Base-by-base conservation (phyloP, 1,140 invertebrate species). In the Bombus waltoni region DNA sequence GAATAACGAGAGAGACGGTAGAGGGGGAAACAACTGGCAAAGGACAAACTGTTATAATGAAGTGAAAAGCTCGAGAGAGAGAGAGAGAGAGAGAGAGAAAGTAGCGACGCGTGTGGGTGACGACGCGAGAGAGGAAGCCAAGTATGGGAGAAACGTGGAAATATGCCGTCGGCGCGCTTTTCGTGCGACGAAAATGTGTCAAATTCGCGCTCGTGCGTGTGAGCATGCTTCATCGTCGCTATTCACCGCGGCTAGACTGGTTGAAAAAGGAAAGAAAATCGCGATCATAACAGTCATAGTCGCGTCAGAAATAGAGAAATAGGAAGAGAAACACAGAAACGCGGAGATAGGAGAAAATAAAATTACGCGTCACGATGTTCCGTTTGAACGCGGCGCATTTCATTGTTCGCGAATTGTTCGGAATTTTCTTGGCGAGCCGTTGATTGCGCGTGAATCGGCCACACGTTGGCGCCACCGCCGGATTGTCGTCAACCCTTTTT, bases 181-280 rank as follows among this genome's bases (percentile, higher is more conserved):
- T 79, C 83, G 77, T 72, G 76, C 81, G 70, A 76, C 77, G 78
- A 80, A 91, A 89, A 91, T 91, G 88, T 91, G 88, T 90, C 89
- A 89, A 91, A 91, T 87, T 87, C 79, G 89, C 38, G 68, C 22
- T 53, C 47, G 47, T 53, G 47, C 47, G 18, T 53, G 47, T 22
- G 38, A 40, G 81, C 78, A 87, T 78, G 89, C 79, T 71, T 62
- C 73, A 79, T 78, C 84, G 38, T 68, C 47, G 80, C 22, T 53
- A 65, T 81, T 80, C 78, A 75, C 73, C 44, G 81, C 38, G 38
- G 3, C 38, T 38, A 72, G 44, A 81, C 47, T 59, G 73, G 38
- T 35, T 15, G 28, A 72, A 73, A 47, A 53, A 32, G 79, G 35
- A 81, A 68, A 35, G n/a, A 18, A 32, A 32, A 15, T 66, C 65